These are phyloP conservation scores for Pachliopta kotzebuea DNA, from an alignment of 2,888 invertebrate genomes.

Conservation along the genomic window DNA sequence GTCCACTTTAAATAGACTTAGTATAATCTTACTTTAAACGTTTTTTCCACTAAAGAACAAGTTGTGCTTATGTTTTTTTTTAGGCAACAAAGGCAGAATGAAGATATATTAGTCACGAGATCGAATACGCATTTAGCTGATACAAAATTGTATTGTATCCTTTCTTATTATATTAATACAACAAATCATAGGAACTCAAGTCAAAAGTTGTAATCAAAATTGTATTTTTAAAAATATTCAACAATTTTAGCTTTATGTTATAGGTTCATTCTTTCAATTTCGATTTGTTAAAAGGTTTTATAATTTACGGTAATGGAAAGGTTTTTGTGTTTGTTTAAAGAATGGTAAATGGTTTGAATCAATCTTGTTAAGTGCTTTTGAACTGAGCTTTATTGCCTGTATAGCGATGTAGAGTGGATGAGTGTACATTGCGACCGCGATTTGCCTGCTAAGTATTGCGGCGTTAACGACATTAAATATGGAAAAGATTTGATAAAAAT, in stretches of 20 bases:
- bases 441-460: conserved; percentile 34
- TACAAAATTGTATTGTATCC: no score
- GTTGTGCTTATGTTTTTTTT: no score
- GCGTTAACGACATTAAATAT: conserved; percentile 32
- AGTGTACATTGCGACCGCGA: conserved; percentile 42
- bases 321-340: conserved; percentile 77
- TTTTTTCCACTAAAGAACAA: no score
- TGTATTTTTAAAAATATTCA: conserved; percentile 6
- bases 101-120: no score
- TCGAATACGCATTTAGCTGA: no score
- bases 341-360: conserved; percentile 79
- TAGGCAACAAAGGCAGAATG: no score
- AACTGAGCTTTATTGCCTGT: conserved; percentile 77
- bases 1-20: no score
- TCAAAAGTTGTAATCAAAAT: background rate
- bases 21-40: no score
- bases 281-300: conserved; percentile 70
- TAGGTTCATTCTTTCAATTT: conserved; percentile 32
- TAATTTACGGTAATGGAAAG: conserved; percentile 77
- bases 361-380: conserved; percentile 79
- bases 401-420: conserved; percentile 61
- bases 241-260: conserved; percentile 19
- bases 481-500: background rate
- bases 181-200: no score
- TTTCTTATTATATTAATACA: no score